A percentile compares a stretch with the other conserved stretches of the same genome.
These are phyloP conservation scores for Todiramphus saurophagus DNA, from an alignment of 2,113 vertebrate genomes.

Conservation along the genomic window DNA sequence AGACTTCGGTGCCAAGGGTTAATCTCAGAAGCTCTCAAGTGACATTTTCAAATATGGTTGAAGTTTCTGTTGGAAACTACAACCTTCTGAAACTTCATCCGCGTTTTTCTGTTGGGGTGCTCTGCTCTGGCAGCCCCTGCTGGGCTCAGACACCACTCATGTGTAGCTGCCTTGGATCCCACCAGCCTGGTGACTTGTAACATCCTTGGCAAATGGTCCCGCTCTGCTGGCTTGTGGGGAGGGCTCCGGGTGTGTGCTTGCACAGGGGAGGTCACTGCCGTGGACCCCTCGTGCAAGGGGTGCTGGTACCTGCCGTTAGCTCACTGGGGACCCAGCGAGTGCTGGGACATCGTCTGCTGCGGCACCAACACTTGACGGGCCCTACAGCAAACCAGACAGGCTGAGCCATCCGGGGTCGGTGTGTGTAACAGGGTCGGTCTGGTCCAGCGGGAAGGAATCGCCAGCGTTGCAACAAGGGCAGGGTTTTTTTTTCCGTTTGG, in stretches of 20 bases:
- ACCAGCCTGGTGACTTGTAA: not conserved
- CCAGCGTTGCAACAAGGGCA: not conserved
- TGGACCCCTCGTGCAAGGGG: not conserved
- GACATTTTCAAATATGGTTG: not conserved
- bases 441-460: not conserved
- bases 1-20: not conserved
- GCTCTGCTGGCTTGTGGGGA: not conserved
- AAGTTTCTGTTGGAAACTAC: not conserved
- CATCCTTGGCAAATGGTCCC: not conserved
- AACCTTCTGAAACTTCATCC: not conserved
- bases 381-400: not conserved
- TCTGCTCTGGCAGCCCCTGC: no score
- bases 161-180: not conserved
- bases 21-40: not conserved
- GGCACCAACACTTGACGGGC: rapidly evolving
- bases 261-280: not conserved
- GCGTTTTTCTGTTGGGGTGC: not conserved
- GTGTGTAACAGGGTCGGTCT: not conserved
- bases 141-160: not conserved
- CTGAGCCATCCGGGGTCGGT: not conserved
- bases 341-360: not conserved
- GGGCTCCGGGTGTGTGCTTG: not conserved
- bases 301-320: no score
- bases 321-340: not conserved
- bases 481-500: not conserved